Evolutionary conservation across 2,113 vertebrate species (phyloP).

Genomic region (Amia ocellicauda): DNA sequence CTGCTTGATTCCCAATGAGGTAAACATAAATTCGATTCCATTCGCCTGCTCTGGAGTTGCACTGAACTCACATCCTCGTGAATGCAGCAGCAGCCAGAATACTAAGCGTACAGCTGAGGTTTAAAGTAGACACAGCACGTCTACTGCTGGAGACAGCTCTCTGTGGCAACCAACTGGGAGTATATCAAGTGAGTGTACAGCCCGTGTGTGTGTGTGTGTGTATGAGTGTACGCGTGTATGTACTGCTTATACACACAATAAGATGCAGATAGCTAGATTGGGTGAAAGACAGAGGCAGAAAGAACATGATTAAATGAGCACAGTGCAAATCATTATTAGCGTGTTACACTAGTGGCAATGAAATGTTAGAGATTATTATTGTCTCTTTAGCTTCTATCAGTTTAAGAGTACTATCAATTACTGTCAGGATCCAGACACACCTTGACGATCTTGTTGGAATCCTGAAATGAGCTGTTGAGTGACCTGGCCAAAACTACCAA

Average conservation of each 20-base stretch:
- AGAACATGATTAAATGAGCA: no score
- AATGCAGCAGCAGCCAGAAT: background rate
- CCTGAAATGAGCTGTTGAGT: no score
- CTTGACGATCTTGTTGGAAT: no score
- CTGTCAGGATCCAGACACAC: no score
- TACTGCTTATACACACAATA: background rate
- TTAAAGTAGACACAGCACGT: background rate
- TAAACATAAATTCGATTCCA: background rate
- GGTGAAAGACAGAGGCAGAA: no score
- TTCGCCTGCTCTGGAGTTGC: background rate
- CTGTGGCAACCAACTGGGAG: slow-evolving; percentile 4
- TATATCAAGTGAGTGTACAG: background rate
- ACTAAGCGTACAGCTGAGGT: background rate
- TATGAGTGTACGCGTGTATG: background rate
- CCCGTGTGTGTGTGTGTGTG: background rate
- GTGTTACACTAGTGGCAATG: no score
- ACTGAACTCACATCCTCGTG: background rate
- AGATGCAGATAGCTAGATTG: no score
- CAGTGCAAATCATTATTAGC: no score
- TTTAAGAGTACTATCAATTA: no score
- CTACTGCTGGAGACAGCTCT: background rate
- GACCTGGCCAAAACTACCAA: no score
- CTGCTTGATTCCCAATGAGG: background rate
- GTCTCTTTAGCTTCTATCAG: no score
- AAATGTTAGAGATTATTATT: no score